Evolutionary conservation across 30 jellyfish, hydroid and myxozoan genomes (phyloP).

Genomic region (Nemopilema nomurai): DNA sequence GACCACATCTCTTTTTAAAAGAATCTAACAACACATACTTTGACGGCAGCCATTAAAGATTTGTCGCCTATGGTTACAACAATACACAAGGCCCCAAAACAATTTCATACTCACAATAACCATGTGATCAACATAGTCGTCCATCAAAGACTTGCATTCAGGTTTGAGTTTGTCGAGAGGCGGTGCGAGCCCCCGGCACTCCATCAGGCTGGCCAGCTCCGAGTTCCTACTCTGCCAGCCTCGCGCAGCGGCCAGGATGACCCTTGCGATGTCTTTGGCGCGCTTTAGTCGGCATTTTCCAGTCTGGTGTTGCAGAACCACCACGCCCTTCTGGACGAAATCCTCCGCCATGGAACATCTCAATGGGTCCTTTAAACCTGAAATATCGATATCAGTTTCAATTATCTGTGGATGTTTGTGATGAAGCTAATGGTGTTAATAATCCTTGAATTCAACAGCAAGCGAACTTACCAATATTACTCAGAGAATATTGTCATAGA

Average conservation of each 20-base stretch:
- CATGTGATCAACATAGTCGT: constrained; percentile 67
- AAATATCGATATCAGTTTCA: no score
- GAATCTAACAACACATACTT: no score
- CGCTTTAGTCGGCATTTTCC: constrained; percentile 65
- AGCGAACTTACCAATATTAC: no score
- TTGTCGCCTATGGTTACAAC: no score
- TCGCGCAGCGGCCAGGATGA: constrained; percentile 71
- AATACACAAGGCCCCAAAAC: no score
- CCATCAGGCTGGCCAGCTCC: constrained; percentile 29
- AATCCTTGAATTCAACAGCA: no score
- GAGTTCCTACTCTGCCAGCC: constrained; percentile 67
- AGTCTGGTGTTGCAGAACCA: constrained; percentile 53
- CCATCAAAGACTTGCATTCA: constrained; percentile 57
- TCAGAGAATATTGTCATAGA: no score
- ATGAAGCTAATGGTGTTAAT: no score
- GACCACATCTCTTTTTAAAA: no score
- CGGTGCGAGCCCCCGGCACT: constrained; percentile 11
- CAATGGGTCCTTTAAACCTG: constrained; percentile 51
- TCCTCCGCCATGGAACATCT: constrained; percentile 70
- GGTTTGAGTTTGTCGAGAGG: constrained; percentile 43
- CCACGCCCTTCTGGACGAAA: constrained; percentile 59
- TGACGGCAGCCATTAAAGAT: no score
- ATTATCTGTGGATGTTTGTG: no score
- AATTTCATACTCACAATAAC: constrained; percentile 48
- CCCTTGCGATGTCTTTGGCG: constrained; percentile 63